Evolutionary conservation across 2,888 invertebrate genomes (phyloP).

Genomic region (Phalera bucephala): DNA sequence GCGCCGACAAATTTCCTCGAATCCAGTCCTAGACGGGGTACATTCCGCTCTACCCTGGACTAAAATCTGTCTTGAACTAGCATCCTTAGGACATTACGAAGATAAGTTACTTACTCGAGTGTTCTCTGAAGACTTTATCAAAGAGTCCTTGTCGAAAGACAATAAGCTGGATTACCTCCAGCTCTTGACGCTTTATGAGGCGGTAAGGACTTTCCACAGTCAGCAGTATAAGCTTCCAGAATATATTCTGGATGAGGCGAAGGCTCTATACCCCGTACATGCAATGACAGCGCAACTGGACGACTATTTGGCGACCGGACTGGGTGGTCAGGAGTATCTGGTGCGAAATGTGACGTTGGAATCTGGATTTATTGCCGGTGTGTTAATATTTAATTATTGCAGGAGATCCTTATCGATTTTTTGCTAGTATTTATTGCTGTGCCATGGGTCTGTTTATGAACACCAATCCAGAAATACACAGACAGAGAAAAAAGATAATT

Average conservation of each 20-base stretch:
- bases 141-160: slow-evolving; percentile 56
- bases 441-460: no score
- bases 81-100: slow-evolving; percentile 83
- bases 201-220: slow-evolving; percentile 71
- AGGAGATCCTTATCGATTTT: neutral
- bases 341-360: slow-evolving; percentile 78
- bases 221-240: slow-evolving; percentile 59
- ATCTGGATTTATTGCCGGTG: slow-evolving; percentile 82
- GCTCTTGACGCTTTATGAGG: slow-evolving; percentile 81
- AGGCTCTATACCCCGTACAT: slow-evolving; percentile 50
- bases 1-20: slow-evolving; percentile 58
- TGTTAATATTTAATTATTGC: slow-evolving; percentile 14
- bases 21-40: slow-evolving; percentile 59
- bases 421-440: neutral
- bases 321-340: slow-evolving; percentile 83
- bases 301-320: slow-evolving; percentile 70
- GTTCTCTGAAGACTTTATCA: slow-evolving; percentile 76
- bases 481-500: no score
- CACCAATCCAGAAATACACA: no score
- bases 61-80: slow-evolving; percentile 80
- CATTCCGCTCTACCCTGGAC: slow-evolving; percentile 74
- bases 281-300: slow-evolving; percentile 65
- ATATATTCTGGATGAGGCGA: slow-evolving; percentile 57
- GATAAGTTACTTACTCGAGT: slow-evolving; percentile 75
- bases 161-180: slow-evolving; percentile 71